Base-by-base conservation (phyloP, 1,140 invertebrate species). In the Artemia franciscana region DNA sequence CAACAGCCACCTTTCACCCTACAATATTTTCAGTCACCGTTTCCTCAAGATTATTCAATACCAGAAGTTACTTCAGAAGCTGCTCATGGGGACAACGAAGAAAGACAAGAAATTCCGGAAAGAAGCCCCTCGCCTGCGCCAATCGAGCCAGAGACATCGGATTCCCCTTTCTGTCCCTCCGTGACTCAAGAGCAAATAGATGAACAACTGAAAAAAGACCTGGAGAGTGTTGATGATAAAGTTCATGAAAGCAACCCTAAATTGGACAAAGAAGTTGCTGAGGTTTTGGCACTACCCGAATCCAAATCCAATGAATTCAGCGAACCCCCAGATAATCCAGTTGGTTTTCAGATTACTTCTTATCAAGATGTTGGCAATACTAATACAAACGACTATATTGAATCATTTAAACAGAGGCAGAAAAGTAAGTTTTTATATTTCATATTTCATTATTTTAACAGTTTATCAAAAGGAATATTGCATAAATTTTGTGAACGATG, bases 291-390 rank as follows among this genome's bases (percentile, higher is more conserved):
- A 7, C 25, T 56, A 51, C n/a, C 25, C 15, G 5, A 26, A 9
- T 65, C 68, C 61, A 74, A 72, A 64, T 51, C 21, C 21, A 18
- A 51, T 15, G 21, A 18, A 12, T 51, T 51, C 21, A 18, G 21
- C 12, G 21, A 18, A 12, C 39, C 39, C 1, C 39, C 39, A 18
- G 12, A 51, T 15, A 18, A 18, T 51, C 12, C 2, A 2, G 39
- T 51, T 51, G 39, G 21, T 51, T 51, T 15, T 18, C 39, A 51
- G 21, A 51, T 51, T 12, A 51, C 12, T 12, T 51, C 39, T 12
- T 51, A 15, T 51, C 12, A 51, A 51, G 39, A 51, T 15, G 39
- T 51, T 18, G 39, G 21, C 39, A 51, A 12, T 3, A 51, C 12
- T 12, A 51, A 18, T 18, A 51, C 12, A 15, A 18, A 12, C 1